Evolutionary conservation across 2,888 invertebrate genomes (phyloP).

Genomic region (Carterocephalus palaemon): DNA sequence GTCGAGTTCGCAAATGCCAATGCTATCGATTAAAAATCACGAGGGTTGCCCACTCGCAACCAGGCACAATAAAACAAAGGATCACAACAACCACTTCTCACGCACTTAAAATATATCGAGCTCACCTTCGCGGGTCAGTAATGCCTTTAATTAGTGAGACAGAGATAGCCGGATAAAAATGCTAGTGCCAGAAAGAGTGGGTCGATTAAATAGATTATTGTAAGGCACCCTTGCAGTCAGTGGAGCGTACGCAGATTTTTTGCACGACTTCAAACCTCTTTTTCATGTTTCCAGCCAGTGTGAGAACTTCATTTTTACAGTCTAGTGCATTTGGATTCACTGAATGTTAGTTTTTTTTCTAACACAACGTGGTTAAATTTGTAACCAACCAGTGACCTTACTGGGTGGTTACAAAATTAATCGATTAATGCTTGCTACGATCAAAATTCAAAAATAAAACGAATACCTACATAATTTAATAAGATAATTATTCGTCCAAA

Average conservation of each 20-base stretch:
- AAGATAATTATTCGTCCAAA: no score
- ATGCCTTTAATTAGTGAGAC: conserved; percentile 66
- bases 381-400: conserved; percentile 18
- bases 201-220: conserved; percentile 50
- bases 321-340: conserved; percentile 50
- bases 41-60: conserved; percentile 52
- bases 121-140: conserved; percentile 62
- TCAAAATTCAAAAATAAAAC: no score
- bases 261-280: conserved; percentile 51
- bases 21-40: conserved; percentile 39
- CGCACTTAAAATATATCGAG: conserved; percentile 53
- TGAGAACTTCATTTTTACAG: conserved; percentile 61
- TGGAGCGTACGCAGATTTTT: conserved; percentile 64
- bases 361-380: conserved; percentile 11
- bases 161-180: conserved; percentile 38
- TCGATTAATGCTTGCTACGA: neutral
- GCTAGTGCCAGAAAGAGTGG: conserved; percentile 41
- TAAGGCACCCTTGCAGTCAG: conserved; percentile 61
- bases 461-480: no score
- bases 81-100: conserved; percentile 68
- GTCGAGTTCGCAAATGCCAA: conserved; percentile 44
- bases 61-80: conserved; percentile 64
- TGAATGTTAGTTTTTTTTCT: conserved; percentile 33
- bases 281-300: conserved; percentile 40
- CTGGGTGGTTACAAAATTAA: neutral